Base-by-base conservation (phyloP, 2,888 invertebrate genomes). In the Monochamus alternatus region DNA sequence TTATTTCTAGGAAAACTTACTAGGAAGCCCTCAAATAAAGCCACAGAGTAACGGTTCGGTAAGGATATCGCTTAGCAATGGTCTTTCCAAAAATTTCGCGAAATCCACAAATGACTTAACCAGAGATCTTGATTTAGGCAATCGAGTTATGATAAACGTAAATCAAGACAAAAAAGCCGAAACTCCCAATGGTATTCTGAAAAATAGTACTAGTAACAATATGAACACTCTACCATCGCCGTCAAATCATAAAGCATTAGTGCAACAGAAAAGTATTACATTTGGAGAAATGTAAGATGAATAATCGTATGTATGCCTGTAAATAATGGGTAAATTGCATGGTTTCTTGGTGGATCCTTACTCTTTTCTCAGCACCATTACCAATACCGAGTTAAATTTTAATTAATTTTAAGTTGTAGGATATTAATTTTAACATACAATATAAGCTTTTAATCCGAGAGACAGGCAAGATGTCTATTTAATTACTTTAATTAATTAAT, bases 151-250 rank as follows among this genome's bases (percentile, higher is more conserved):
- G 70, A 88, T 89, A 71, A 88, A 87, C 75, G 85, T 87, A 51
- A 81, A 82, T 70, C 85, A 86, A 43, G 85, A 83, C 70, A 86
- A 88, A 82, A 83, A 84, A 64, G 8, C 70, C 31, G 88, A 88
- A 4, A 78, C 87, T 14, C 89, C 88, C 9, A 91, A 89, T 85
- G 91, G 91, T 30, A 92, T 91, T 79, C 85, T 91, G 69, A 91
- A 91, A 86, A 91, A 88, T 81, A 86, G 87, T 75, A 84, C 81
- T 78, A 85, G 84, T 73, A 86, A 84, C 80, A 78, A 51, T 32
- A 59, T 22, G 81, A 77, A 83, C 80, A 80, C 80, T 80, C 69
- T 60, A 62, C 66, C 66, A 10, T 51, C 73, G 32, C 67, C 68
- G 7, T 67, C 82, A 65, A 79, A 79, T 71, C 87, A 88, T 81